Evolutionary conservation across 2,113 vertebrate genomes (phyloP).

Genomic region (Rhinopomastus cyanomelas): DNA sequence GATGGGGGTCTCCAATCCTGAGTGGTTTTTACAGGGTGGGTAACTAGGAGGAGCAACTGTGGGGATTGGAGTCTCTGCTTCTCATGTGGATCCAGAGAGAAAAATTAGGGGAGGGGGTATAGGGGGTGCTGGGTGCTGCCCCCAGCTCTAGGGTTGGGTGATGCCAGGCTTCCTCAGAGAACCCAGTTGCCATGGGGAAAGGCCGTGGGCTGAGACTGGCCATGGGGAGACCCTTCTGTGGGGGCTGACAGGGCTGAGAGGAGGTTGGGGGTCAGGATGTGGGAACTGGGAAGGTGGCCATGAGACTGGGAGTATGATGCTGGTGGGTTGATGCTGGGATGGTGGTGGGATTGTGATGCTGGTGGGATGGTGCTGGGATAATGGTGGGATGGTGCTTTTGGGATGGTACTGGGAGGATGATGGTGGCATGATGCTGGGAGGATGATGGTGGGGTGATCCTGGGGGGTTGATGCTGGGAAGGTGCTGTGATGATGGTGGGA

Average conservation of each 20-base stretch:
- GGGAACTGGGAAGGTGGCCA: neutral
- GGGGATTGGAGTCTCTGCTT: rapidly evolving
- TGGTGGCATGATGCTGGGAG: too few species aligned
- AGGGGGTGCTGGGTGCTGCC: rapidly evolving
- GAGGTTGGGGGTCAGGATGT: neutral
- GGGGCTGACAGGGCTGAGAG: too few species aligned
- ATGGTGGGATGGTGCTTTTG: neutral
- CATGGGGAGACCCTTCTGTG: too few species aligned
- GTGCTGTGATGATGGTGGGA: too few species aligned
- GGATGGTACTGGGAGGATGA: neutral
- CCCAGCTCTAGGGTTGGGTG: neutral
- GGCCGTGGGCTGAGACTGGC: rapidly evolving
- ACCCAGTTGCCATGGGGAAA: neutral
- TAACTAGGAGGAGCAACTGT: too few species aligned
- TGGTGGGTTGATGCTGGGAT: too few species aligned
- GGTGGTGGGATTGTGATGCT: too few species aligned
- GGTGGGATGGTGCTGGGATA: neutral
- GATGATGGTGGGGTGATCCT: too few species aligned
- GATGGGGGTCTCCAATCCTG: too few species aligned
- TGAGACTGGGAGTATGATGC: rapidly evolving
- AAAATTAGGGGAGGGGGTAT: neutral
- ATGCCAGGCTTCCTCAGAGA: neutral
- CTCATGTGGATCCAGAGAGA: neutral
- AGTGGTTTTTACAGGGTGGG: too few species aligned
- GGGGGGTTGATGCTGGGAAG: too few species aligned